Conservation (phyloP, 2,113 vertebrate species). For the Gnathonemus longibarbis region DNA sequence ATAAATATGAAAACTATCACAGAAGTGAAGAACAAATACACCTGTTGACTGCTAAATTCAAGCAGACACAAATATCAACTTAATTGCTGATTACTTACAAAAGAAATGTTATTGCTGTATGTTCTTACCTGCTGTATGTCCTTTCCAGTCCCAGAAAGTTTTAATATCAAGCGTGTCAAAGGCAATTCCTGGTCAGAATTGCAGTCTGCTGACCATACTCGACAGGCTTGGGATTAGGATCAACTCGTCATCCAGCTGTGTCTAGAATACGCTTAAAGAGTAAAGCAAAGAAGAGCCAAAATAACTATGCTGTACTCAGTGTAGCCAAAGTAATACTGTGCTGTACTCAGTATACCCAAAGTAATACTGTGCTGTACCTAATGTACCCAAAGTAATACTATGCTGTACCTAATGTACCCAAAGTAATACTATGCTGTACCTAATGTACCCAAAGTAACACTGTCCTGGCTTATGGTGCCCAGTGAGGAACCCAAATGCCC, state of each 20-base stretch:
- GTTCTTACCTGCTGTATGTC: slow-evolving; percentile 44
- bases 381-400: too few relatives aligned
- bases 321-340: neutral
- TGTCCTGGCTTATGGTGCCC: neutral
- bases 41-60: neutral
- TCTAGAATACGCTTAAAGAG: neutral
- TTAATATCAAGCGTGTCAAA: slow-evolving; percentile 28
- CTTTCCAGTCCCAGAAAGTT: slow-evolving; percentile 18
- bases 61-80: neutral
- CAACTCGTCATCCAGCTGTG: neutral
- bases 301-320: neutral
- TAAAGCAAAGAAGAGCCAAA: neutral
- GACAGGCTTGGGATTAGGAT: slow-evolving; percentile 9
- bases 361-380: neutral
- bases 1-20: neutral
- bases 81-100: neutral
- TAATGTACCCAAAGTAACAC: too few relatives aligned
- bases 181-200: neutral
- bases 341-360: neutral
- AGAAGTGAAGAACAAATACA: neutral
- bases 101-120: neutral
- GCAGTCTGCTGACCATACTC: slow-evolving; percentile 5
- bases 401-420: too few relatives aligned
- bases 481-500: slow-evolving; percentile 9
- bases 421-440: too few relatives aligned